Base-by-base conservation (phyloP, 1,140 invertebrate genomes). In the Meloidogyne hapla region DNA sequence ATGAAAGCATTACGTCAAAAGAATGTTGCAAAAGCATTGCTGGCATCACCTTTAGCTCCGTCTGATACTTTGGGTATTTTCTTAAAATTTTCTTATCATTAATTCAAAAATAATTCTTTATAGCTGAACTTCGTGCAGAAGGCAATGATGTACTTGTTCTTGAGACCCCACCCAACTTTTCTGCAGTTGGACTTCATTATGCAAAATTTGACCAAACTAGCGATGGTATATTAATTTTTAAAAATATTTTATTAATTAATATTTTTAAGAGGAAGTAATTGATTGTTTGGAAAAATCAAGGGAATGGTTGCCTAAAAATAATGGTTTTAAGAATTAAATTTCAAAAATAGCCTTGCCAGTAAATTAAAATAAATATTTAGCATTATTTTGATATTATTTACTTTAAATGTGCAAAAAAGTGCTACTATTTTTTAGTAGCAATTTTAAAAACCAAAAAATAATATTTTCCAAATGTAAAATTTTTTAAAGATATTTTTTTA, bases 101-200 rank as follows among this genome's bases (percentile, higher is more conserved):
- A 74, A n/a, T 26, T 4, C 15, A 13, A 13, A 12, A 18, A 25
- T n/a, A 12, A 42, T 75, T 23, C 18, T 26, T n/a, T 69, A 38
- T 21, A 75, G 74, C 21, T 25, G 74, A 75, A 67, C 38, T 75
- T 28, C 64, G 69, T 45, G 33, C 64, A 13, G 74, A 75, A 56
- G 74, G 74, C 25, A 69, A 75, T 23, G 74, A 75, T 75, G 74
- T 75, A 12, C 62, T 75, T 18, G 48, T 48, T 33, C 70, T 75
- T 23, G 74, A 67, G 15, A 75, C 74, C 4, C 74, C 74, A 38
- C 74, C 69, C 13, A 75, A 75, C 33, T 75, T 75, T 26, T 62
- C 45, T 25, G 74, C 74, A 25, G 74, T 75, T 8, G 74, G 74
- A 18, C 70, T 75, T 23, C 74, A 75, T 23, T 75, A 75, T 63